A percentile compares a stretch with the other conserved stretches of the same genome.
Evolutionary conservation across 2,113 vertebrate species (phyloP).

Genomic region (Rhizomys pruinosus): DNA sequence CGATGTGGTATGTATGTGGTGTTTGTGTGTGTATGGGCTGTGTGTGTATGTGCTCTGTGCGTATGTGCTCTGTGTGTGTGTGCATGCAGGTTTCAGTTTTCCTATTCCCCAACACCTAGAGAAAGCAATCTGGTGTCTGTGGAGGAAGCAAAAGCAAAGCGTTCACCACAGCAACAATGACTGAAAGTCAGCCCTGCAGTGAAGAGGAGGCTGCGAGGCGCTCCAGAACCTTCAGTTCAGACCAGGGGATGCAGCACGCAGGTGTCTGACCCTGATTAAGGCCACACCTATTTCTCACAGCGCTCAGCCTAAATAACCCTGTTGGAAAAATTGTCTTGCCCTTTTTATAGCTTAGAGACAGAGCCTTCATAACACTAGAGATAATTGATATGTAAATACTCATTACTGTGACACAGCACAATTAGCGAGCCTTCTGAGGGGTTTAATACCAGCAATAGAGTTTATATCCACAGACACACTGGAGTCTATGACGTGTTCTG

Average conservation of each 20-base stretch:
- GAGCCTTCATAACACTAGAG: not conserved
- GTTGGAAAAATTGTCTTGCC: not conserved
- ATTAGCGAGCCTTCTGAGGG: not conserved
- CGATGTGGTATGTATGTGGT: no score
- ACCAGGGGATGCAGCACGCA: not conserved
- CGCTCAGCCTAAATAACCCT: not conserved
- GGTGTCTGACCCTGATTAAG: not conserved
- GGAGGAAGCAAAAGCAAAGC: constrained; percentile 19
- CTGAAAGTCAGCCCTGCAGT: not conserved
- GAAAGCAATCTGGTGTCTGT: constrained; percentile 7
- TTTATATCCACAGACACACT: not conserved
- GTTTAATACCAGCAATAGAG: not conserved
- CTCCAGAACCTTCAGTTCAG: not conserved
- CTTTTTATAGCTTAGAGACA: not conserved
- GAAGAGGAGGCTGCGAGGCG: not conserved
- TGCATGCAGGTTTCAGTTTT: not conserved
- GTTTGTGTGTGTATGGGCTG: no score
- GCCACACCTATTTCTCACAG: not conserved
- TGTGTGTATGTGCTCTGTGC: not conserved
- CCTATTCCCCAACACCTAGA: constrained; percentile 6
- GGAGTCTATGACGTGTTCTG: not conserved
- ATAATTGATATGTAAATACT: constrained; percentile 17
- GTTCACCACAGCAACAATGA: not conserved
- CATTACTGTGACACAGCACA: not conserved
- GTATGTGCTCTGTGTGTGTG: not conserved